A percentile compares a stretch with the other conserved stretches of the same genome.
phyloP scores from a whole-genome alignment of 2,797 vertebrate species.

The Amazona ochrocephala region DNA sequence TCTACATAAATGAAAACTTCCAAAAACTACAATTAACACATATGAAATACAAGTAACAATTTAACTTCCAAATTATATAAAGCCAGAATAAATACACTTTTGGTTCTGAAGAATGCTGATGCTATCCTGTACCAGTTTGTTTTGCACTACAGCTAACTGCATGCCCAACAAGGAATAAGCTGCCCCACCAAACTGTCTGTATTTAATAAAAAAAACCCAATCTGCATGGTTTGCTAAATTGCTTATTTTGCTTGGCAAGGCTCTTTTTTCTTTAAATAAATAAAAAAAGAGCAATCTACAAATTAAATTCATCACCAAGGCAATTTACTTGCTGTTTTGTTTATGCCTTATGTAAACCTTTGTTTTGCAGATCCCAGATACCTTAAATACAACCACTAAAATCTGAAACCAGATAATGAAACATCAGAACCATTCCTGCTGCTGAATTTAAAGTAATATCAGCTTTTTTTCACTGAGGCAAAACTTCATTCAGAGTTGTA shows the following conservation, averaged over 20 bases:
- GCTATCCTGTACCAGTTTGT: not conserved
- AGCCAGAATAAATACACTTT: not conserved
- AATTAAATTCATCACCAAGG: constrained; percentile 44
- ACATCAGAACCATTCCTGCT: not conserved
- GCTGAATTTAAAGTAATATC: not conserved
- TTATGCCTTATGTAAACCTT: constrained; percentile 58
- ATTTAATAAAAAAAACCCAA: constrained; percentile 57
- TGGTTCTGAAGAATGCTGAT: not conserved
- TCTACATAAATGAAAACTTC: not conserved
- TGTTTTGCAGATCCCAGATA: constrained; percentile 50
- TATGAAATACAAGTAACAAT: not conserved
- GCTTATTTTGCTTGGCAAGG: constrained; percentile 52
- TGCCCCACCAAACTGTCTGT: constrained; percentile 33
- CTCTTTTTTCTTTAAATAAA: not conserved
- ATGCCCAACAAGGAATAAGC: not conserved
- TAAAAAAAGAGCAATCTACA: constrained; percentile 13
- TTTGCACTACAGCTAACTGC: not conserved
- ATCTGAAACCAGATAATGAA: constrained; percentile 30
- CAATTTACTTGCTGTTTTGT: constrained; percentile 54
- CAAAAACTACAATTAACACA: not conserved
- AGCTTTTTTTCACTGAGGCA: not conserved
- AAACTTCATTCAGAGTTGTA: not conserved
- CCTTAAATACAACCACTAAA: constrained; percentile 23
- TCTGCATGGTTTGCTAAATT: not conserved
- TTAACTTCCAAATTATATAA: not conserved